A percentile compares a stretch with the other conserved stretches of the same genome.
Evolutionary conservation across 2,888 invertebrate genomes (phyloP).

Genomic region (Drosophila paranaensis): DNA sequence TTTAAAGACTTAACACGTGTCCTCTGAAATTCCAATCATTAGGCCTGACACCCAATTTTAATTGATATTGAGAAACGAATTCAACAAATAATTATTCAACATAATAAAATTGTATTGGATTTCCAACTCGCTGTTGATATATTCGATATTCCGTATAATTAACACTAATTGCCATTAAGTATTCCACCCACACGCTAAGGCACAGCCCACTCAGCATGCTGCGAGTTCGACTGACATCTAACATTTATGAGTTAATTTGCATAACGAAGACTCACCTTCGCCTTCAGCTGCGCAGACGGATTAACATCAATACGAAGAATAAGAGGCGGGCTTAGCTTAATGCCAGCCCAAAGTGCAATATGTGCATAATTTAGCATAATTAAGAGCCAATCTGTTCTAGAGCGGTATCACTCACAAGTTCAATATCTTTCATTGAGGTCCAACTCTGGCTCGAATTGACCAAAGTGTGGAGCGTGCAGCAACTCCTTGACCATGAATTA

Average conservation of each 20-base stretch:
- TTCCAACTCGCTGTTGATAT: constrained; percentile 8
- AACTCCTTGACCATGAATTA: constrained; percentile 75
- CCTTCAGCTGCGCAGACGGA: constrained; percentile 68
- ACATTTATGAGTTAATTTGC: constrained; percentile 61
- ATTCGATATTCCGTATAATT: constrained; percentile 22
- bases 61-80: constrained; percentile 1
- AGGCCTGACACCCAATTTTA: not conserved
- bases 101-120: constrained; percentile 22
- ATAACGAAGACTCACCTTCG: constrained; percentile 64
- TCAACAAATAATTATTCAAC: not conserved
- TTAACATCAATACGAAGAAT: constrained; percentile 51
- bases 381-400: constrained; percentile 8
- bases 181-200: constrained; percentile 37
- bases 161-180: constrained; percentile 50
- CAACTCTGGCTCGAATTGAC: constrained; percentile 6
- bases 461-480: constrained; percentile 14
- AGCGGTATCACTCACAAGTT: constrained; percentile 38
- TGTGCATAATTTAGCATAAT: constrained; percentile 29
- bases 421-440: constrained; percentile 32
- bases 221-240: constrained; percentile 63
- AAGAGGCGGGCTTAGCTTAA: constrained; percentile 20
- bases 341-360: constrained; percentile 28
- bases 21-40: not conserved
- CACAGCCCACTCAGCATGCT: constrained; percentile 31
- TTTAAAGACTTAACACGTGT: not conserved